These are phyloP conservation scores for Troglohyphantes excavatus DNA, from an alignment of 2,888 invertebrate genomes.

Conservation along the genomic window DNA sequence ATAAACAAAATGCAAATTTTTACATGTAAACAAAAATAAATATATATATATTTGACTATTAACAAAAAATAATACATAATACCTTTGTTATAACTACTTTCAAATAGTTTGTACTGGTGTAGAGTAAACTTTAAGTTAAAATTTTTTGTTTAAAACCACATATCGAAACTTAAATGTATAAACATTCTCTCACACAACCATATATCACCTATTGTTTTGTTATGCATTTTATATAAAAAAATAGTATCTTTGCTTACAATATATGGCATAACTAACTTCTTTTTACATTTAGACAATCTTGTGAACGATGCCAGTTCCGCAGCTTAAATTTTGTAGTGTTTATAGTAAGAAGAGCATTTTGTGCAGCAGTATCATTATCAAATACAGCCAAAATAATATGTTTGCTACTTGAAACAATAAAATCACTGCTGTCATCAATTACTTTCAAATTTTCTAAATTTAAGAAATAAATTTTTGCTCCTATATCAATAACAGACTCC, in stretches of 20 bases:
- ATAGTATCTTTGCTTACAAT: constrained; percentile 62
- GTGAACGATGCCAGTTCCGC: constrained; percentile 72
- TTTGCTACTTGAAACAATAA: constrained; percentile 76
- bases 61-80: not conserved
- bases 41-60: not conserved
- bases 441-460: constrained; percentile 70
- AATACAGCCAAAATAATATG: constrained; percentile 80
- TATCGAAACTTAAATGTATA: constrained; percentile 51
- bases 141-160: constrained; percentile 47
- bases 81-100: not conserved
- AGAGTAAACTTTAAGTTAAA: constrained; percentile 46
- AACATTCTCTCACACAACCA: constrained; percentile 54
- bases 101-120: not conserved
- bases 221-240: constrained; percentile 72
- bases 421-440: constrained; percentile 67
- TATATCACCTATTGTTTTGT: constrained; percentile 74
- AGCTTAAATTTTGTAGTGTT: constrained; percentile 80
- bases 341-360: constrained; percentile 80
- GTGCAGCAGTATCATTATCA: constrained; percentile 80
- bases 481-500: constrained; percentile 80
- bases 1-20: not conserved
- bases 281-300: constrained; percentile 68
- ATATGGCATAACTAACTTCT: constrained; percentile 55
- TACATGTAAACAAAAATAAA: not conserved
- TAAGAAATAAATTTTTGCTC: constrained; percentile 80